Evolutionary conservation across 2,113 vertebrate genomes (phyloP), one percentile per base, ranked within the genome.

Genomic region (Corythoichthys haematopterus): DNA sequence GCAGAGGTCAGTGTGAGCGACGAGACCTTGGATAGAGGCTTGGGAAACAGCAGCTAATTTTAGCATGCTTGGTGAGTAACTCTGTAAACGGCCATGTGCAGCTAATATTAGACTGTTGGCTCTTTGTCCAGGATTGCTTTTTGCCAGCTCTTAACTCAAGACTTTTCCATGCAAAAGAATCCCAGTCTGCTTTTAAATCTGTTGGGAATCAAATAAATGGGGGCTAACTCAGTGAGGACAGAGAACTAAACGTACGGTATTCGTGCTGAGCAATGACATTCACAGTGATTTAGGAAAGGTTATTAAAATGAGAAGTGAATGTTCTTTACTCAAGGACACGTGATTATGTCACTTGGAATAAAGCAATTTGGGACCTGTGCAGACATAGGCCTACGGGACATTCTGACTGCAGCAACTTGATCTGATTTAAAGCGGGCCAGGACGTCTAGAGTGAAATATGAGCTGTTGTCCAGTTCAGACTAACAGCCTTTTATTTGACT

Each of bases 91-190:
- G 80, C 80, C 80, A 78, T 84, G 88, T 87, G 90, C 85, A 52
- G 81, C 86, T 92, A 91, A 91, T 88, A 88, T 90, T 90, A 92
- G 87, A 84, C 10, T 63, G 52, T 50, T 86, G 86, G 87, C 87
- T 83, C 69, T 72, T 63, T 65, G 65, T 89, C 46, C 73, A 75
- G 72, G 56, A 71, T 59, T 51, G 12, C 64, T 84, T 79, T 43
- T 83, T 81, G 85, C 75, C 69, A 79, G 71, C 37, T 71, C 70
- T 83, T 81, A 47, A 57, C 71, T 78, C 58, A 55, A 46, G 51
- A 28, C 59, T 79, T 62, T 62, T 45, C n/a, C 58, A 60, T 60
- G 38, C n/a, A 43, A 64, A 70, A 65, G 33, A 69, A 33, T 65
- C 28, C 47, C 46, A 55, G 37, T 46, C n/a, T 45, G 4, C n/a